Percentiles rank a stretch among this genome's conserved stretches.
These are phyloP conservation scores for Herminia tarsipennalis DNA, from an alignment of 2,888 invertebrate genomes.

Conservation along the genomic window DNA sequence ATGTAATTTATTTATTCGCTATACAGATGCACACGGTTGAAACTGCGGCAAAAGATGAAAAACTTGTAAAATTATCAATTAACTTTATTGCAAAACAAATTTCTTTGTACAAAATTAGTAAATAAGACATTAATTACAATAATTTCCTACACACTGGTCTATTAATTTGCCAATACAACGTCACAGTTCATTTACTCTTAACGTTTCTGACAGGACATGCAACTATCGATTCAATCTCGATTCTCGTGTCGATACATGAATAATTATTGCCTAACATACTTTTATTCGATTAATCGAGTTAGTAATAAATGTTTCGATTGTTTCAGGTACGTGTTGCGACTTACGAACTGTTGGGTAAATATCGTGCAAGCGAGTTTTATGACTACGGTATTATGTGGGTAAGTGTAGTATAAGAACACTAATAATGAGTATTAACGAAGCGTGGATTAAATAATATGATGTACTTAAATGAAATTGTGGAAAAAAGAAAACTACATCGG, in stretches of 20 bases:
- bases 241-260: conserved; percentile 25
- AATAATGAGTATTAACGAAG: too few species aligned
- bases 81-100: too few species aligned
- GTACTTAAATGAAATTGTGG: too few species aligned
- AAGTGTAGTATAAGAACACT: neutral
- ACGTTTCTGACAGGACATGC: conserved; percentile 36
- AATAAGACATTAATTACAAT: too few species aligned
- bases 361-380: neutral
- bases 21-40: too few species aligned
- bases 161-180: conserved; percentile 1
- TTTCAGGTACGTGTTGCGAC: conserved; percentile 39
- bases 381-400: conserved; percentile 19
- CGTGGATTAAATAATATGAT: too few species aligned
- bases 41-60: too few species aligned
- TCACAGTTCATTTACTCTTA: conserved; percentile 29
- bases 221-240: conserved; percentile 27
- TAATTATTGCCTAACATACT: conserved; percentile 28
- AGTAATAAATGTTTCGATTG: conserved; percentile 23
- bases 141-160: neutral
- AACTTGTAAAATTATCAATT: too few species aligned
- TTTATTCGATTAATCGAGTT: conserved; percentile 25
- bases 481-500: too few species aligned
- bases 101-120: too few species aligned
- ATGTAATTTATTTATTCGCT: too few species aligned
- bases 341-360: conserved; percentile 10